Percentiles rank a stretch among this genome's conserved stretches.
Evolutionary conservation across 2,888 invertebrate species (phyloP).

Genomic region (Eupithecia inturbata): DNA sequence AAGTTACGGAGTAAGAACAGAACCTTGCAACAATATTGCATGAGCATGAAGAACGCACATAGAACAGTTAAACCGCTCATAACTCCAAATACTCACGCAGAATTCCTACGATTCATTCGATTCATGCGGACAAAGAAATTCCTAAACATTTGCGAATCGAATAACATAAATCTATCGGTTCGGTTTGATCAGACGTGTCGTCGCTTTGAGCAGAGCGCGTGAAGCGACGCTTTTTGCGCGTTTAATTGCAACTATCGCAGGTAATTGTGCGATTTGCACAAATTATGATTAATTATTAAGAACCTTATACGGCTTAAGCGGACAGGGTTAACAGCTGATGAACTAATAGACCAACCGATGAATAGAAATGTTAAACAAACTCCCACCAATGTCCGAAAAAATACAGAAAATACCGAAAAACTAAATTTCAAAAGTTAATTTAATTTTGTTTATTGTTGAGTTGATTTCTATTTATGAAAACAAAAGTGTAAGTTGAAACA

Average conservation of each 20-base stretch:
- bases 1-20: conserved; percentile 1
- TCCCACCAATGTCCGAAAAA: background rate
- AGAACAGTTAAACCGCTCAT: conserved; percentile 1
- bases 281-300: conserved; percentile 43
- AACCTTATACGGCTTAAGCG: conserved; percentile 20
- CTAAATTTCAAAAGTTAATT: background rate
- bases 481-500: background rate
- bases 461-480: too few relatives aligned
- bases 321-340: background rate
- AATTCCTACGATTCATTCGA: conserved; percentile 11
- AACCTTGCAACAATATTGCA: background rate
- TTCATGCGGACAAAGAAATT: conserved; percentile 32
- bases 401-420: background rate
- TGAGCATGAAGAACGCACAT: conserved; percentile 8
- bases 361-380: background rate
- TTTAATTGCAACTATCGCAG: conserved; percentile 39
- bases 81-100: background rate
- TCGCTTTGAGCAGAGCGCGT: conserved; percentile 44
- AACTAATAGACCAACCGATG: background rate
- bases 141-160: conserved; percentile 26
- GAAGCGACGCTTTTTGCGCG: conserved; percentile 44
- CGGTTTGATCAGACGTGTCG: conserved; percentile 37
- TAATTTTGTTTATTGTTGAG: too few relatives aligned
- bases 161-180: conserved; percentile 41
- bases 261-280: conserved; percentile 42